phyloP scores from a whole-genome alignment of 1,140 invertebrate species.

The Drosophila nasuta region DNA sequence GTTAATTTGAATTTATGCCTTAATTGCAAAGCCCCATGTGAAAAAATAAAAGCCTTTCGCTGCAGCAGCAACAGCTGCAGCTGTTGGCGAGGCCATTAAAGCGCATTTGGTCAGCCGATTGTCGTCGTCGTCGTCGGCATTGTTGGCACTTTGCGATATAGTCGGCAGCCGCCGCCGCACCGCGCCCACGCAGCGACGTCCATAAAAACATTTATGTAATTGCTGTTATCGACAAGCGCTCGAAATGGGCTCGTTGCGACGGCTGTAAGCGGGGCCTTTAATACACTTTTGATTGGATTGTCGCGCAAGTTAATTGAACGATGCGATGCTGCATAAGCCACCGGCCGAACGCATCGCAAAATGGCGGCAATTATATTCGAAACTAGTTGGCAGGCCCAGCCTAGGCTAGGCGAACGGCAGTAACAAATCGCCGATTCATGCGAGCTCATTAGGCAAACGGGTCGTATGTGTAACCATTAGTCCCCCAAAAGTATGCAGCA shows the following conservation, averaged over 20 bases:
- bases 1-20: conserved; percentile 72
- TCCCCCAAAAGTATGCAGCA: conserved; percentile 38
- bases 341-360: conserved; percentile 46
- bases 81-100: conserved; percentile 62
- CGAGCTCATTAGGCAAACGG: conserved; percentile 71
- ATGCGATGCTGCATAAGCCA: conserved; percentile 57
- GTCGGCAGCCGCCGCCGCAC: conserved; percentile 28
- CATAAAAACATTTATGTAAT: conserved; percentile 83
- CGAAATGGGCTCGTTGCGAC: conserved; percentile 61
- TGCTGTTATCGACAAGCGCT: conserved; percentile 76
- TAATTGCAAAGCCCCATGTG: conserved; percentile 60
- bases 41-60: conserved; percentile 37
- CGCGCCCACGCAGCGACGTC: not conserved
- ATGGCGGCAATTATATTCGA: conserved; percentile 74
- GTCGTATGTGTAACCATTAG: conserved; percentile 35
- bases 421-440: conserved; percentile 67
- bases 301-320: conserved; percentile 82
- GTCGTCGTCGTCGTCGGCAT: conserved; percentile 20
- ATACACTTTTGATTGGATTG: conserved; percentile 83
- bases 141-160: conserved; percentile 46
- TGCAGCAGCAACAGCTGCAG: conserved; percentile 59
- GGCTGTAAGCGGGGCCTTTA: conserved; percentile 69
- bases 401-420: conserved; percentile 17
- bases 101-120: conserved; percentile 59
- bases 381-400: conserved; percentile 52